Evolutionary conservation across 2,113 vertebrate genomes (phyloP).

Genomic region (Leuciscus idus): DNA sequence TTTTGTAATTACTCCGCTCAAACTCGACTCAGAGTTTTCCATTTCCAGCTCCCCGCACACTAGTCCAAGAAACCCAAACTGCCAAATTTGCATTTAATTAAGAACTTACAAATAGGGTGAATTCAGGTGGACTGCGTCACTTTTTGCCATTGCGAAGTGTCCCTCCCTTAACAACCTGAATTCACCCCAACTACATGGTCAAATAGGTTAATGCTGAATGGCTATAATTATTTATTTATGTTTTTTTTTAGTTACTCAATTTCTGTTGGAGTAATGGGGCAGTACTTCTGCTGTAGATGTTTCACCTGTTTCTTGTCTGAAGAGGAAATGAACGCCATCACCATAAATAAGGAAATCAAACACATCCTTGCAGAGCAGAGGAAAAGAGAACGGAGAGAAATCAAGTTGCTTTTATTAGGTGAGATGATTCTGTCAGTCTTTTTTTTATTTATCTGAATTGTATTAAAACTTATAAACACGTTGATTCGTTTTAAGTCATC

Average conservation of each 20-base stretch:
- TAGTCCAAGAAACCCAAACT: neutral
- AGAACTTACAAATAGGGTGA: neutral
- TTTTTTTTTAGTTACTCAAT: neutral
- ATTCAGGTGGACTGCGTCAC: too few species aligned
- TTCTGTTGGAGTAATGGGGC: constrained; percentile 65
- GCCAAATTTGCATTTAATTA: neutral
- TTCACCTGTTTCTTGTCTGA: constrained; percentile 78
- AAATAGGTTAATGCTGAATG: neutral
- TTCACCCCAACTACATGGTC: neutral
- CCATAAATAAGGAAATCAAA: constrained; percentile 82
- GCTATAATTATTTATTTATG: neutral
- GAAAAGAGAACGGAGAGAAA: constrained; percentile 75
- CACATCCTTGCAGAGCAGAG: constrained; percentile 81
- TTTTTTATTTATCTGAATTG: neutral
- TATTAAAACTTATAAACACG: neutral
- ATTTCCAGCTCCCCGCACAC: neutral
- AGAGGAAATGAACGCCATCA: constrained; percentile 75
- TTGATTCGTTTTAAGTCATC: neutral
- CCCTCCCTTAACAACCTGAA: too few species aligned
- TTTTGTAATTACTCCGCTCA: neutral
- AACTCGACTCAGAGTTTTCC: neutral
- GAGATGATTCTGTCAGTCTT: constrained; percentile 53
- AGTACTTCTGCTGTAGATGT: constrained; percentile 68
- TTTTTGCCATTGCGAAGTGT: too few species aligned
- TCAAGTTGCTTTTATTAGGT: constrained; percentile 88